Base-by-base conservation (phyloP, 2,888 invertebrate species). In the Mesochorus sp. region DNA sequence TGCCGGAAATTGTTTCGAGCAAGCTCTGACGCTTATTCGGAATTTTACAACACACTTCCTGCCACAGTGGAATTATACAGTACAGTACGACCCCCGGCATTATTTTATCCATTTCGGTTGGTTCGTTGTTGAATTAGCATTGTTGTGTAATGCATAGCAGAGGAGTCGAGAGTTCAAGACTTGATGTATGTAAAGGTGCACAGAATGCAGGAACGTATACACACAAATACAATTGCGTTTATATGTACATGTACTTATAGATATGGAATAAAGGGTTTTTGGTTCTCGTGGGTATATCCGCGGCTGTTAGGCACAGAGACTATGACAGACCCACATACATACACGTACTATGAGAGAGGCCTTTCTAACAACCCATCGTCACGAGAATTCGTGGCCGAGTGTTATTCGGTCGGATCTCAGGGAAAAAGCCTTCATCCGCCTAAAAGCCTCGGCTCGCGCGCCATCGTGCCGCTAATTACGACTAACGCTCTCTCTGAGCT, bases 391-490 rank as follows among this genome's bases (percentile, higher is more conserved):
- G 61, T 51, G 62, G 42, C 14, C 14, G 53, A 47, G 12, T 14
- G 8, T 34, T 53, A n/a, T n/a, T 53, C 44, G 42, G 37, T 39
- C 53, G 37, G 39, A 55, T 74, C 77, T 76, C 70, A n/a, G 44
- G 44, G 61, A 78, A 83, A 84, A 85, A 83, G 84, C 84, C 83
- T 84, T 83, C 86, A 84, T 85, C 82, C 85, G 83, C 80, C 80
- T 86, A 82, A 87, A 87, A 86, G 84, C 84, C 81, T 79, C 76
- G 83, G 73, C 81, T 81, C 85, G 86, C 85, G 28, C 66, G 17
- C 39, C 84, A n/a, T n/a, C 19, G 10, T 10, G 81, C 81, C 82
- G 85, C 85, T 88, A 88, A 88, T 86, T 87, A 85, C 86, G 86
- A 87, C 81, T 85, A 86, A 86, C 84, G 83, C 83, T 44, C 17